Conservation (phyloP, 2,113 vertebrate species). For the Aptenodytes forsteri region DNA sequence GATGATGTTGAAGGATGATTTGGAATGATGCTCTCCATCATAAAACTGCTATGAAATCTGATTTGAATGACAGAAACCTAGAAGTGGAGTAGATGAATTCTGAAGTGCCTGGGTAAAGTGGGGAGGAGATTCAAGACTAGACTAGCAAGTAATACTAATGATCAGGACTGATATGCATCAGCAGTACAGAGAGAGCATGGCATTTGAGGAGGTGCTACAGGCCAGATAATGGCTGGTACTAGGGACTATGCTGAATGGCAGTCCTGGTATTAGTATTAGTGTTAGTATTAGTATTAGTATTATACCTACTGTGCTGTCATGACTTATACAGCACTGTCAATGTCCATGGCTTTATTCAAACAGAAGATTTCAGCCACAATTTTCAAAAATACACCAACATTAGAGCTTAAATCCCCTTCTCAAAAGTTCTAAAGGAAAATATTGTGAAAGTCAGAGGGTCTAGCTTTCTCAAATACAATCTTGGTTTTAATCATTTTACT, state of each 20-base stretch:
- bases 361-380: not conserved
- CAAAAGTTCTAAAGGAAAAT: not conserved
- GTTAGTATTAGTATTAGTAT: not conserved
- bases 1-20: not conserved
- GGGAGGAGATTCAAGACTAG: not conserved
- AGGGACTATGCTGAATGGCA: not conserved
- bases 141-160: not conserved
- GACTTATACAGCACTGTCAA: not conserved
- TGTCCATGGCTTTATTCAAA: not conserved
- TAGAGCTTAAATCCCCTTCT: not conserved
- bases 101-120: not conserved
- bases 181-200: not conserved
- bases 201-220: not conserved
- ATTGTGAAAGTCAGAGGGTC: not conserved
- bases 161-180: not conserved
- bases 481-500: not conserved
- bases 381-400: not conserved
- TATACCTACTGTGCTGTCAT: not conserved
- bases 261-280: not conserved
- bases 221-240: not conserved
- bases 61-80: not conserved
- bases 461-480: not conserved
- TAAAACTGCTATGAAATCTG: not conserved
- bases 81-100: not conserved
- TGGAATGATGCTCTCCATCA: not conserved